Conservation (phyloP, 2,888 invertebrate species). For the Trisateles emortualis region DNA sequence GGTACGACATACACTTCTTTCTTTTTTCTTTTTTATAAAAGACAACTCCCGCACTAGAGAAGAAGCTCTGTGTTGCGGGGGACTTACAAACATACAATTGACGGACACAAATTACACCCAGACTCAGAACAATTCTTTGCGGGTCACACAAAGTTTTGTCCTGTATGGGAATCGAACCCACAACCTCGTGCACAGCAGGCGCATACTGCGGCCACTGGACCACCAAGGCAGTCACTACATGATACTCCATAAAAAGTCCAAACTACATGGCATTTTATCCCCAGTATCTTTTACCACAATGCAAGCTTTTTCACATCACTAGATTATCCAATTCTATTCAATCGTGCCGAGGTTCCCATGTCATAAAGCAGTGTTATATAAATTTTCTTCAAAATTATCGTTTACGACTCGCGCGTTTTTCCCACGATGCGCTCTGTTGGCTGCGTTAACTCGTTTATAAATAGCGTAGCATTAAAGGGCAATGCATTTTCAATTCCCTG, state of each 20-base stretch:
- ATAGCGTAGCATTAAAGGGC: conserved; percentile 48
- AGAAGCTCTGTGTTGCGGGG: too few species aligned
- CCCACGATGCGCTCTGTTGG: conserved; percentile 55
- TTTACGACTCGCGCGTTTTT: conserved; percentile 40
- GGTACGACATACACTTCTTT: conserved; percentile 83
- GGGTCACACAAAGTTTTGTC: too few species aligned
- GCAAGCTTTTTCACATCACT: conserved; percentile 7
- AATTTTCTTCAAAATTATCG: conserved; percentile 51
- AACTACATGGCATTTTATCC: not conserved
- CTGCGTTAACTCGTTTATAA: conserved; percentile 50
- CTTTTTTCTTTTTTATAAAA: too few species aligned
- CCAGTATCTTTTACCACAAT: not conserved
- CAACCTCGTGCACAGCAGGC: too few species aligned
- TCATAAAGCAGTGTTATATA: conserved; percentile 19
- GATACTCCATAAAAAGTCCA: not conserved
- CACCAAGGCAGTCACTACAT: not conserved
- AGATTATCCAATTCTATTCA: conserved; percentile 12
- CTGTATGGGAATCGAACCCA: too few species aligned
- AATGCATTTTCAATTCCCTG: conserved; percentile 50
- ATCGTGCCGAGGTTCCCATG: conserved; percentile 18
- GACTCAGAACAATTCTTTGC: too few species aligned
- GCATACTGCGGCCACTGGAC: too few species aligned
- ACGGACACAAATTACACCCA: too few species aligned
- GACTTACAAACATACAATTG: too few species aligned
- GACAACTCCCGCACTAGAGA: too few species aligned